These are phyloP conservation scores for Trimorus sp. DNA, from an alignment of 2,888 invertebrate genomes.

Conservation along the genomic window DNA sequence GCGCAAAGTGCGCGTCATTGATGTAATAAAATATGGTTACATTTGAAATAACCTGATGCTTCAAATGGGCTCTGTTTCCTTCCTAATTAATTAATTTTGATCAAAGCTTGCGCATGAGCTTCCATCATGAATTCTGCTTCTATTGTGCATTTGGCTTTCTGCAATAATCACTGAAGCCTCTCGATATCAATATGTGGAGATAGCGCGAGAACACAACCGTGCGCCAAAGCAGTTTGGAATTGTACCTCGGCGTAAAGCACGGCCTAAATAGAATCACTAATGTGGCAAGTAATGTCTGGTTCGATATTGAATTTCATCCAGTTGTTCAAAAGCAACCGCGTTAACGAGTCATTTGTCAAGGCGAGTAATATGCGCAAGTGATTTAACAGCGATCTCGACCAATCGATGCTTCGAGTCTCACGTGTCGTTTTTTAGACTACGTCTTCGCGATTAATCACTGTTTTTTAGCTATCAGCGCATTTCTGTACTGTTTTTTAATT, in stretches of 20 bases:
- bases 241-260: constrained; percentile 58
- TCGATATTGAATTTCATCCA: constrained; percentile 61
- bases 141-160: constrained; percentile 67
- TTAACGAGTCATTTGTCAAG: constrained; percentile 62
- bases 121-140: constrained; percentile 63
- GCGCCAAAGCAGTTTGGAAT: constrained; percentile 60
- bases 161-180: constrained; percentile 66
- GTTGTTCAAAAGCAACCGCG: constrained; percentile 58
- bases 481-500: no score
- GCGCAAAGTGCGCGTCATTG: constrained; percentile 40
- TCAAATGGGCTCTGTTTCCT: constrained; percentile 56
- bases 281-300: constrained; percentile 62
- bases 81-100: constrained; percentile 65
- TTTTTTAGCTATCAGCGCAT: no score
- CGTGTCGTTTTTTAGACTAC: no score
- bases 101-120: constrained; percentile 62
- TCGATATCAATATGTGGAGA: constrained; percentile 66
- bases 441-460: no score
- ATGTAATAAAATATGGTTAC: constrained; percentile 59
- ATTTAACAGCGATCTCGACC: constrained; percentile 29
- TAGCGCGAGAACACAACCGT: constrained; percentile 58
- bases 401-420: no score
- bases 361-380: constrained; percentile 41
- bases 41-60: constrained; percentile 52
- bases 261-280: constrained; percentile 66